Evolutionary conservation across 2,113 vertebrate genomes (phyloP).

Genomic region (Tupaia tana): DNA sequence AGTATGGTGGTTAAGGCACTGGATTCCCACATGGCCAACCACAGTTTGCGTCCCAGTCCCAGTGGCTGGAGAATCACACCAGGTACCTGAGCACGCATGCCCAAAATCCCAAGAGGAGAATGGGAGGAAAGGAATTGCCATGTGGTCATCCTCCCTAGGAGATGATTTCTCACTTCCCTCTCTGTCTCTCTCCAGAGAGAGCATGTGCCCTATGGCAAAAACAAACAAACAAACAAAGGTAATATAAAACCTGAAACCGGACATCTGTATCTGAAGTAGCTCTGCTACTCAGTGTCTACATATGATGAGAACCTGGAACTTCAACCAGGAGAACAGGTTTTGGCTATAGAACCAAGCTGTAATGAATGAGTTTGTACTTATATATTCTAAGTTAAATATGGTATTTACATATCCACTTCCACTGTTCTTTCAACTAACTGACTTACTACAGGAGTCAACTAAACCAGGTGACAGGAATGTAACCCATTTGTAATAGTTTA

Average conservation of each 20-base stretch:
- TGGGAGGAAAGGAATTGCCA: too few relatives aligned
- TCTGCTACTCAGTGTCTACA: background rate
- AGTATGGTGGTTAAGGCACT: too few relatives aligned
- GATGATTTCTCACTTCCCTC: too few relatives aligned
- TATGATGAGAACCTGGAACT: background rate
- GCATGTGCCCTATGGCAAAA: too few relatives aligned
- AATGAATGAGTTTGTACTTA: constrained; percentile 21
- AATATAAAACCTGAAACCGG: background rate
- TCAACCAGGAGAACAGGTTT: background rate
- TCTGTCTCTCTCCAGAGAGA: too few relatives aligned
- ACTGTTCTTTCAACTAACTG: constrained; percentile 21
- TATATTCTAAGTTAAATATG: constrained; percentile 18
- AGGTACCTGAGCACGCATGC: too few relatives aligned
- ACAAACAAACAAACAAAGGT: too few relatives aligned
- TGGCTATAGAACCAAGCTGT: background rate
- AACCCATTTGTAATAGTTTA: constrained; percentile 20
- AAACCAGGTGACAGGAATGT: constrained; percentile 1
- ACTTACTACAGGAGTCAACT: background rate
- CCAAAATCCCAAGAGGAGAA: too few relatives aligned
- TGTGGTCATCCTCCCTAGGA: too few relatives aligned
- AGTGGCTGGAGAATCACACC: too few relatives aligned
- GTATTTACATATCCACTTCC: constrained; percentile 32
- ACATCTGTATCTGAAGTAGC: background rate
- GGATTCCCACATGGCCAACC: too few relatives aligned
- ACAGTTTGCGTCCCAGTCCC: too few relatives aligned